phyloP scores from a whole-genome alignment of 2,888 invertebrate species.

The Machimus rusticus region DNA sequence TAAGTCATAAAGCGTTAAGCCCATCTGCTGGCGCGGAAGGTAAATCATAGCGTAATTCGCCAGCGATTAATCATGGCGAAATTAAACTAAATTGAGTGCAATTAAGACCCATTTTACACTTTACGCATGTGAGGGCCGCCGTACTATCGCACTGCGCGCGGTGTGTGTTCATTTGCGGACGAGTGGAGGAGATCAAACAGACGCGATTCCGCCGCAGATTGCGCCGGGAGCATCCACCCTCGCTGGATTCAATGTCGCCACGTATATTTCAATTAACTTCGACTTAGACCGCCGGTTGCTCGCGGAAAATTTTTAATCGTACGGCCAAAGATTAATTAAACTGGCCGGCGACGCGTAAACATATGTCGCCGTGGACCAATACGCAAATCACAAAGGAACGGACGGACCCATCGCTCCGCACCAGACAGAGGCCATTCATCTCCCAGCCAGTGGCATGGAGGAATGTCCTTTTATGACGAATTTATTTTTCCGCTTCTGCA shows the following conservation, averaged over 20 bases:
- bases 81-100: conserved; percentile 49
- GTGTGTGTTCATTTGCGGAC: conserved; percentile 39
- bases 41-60: conserved; percentile 45
- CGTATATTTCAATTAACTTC: conserved; percentile 48
- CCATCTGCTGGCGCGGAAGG: conserved; percentile 34
- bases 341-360: conserved; percentile 47
- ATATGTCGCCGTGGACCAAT: conserved; percentile 45
- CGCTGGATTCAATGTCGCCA: conserved; percentile 10
- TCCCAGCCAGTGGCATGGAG: neutral
- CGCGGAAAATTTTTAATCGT: conserved; percentile 40
- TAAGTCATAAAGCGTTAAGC: conserved; percentile 23
- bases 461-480: conserved; percentile 43
- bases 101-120: conserved; percentile 46
- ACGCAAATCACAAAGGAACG: conserved; percentile 43
- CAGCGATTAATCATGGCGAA: conserved; percentile 47
- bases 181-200: conserved; percentile 44
- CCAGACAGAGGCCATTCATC: conserved; percentile 10
- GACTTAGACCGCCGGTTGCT: conserved; percentile 31
- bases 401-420: neutral
- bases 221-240: conserved; percentile 4
- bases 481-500: conserved; percentile 35
- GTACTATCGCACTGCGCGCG: neutral
- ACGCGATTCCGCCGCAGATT: neutral
- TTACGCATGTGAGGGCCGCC: neutral
- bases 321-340: conserved; percentile 48